Evolutionary conservation across 37 sponge, comb jelly and placozoan species (phyloP), one percentile per base, ranked within the genome.

Genomic region (Haliclona indistincta): DNA sequence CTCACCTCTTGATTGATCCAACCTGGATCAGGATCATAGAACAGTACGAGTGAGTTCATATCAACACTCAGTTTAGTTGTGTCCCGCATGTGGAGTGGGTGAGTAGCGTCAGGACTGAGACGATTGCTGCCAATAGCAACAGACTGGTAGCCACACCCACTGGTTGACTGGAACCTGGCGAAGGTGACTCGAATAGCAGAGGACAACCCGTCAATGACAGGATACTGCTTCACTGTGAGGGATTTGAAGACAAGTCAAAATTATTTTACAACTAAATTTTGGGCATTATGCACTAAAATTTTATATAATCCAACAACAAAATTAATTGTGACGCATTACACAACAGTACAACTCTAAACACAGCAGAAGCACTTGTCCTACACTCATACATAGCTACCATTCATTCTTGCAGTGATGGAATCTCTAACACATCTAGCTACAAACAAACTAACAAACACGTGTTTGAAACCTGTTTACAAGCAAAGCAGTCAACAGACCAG

Each of bases 1-100:
- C 32, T 11, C 22, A 91, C 92, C 79, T 93, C 94, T 70, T 93
- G 94, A n/a, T 60, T 66, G n/a, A 93, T 89, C 94, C 94, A 93
- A 4, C 39, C 94, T 11, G 68, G 74, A 54, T 93, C 43, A 2
- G 94, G 94, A 61, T 78, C 75, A 76, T 89, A 89, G 79, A 77
- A 80, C 53, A 60, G 66, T 13, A 74, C 90, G 15, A 93, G 73
- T 4, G 64, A 63, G 1, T 58, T 34, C 17, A 20, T 1, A 38
- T 62, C 34, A 28, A 85, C 86, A 56, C 89, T 65, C 4, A 87
- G 45, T 23, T 71, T 85, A n/a, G 28, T 58, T 4, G 86, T 75
- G 0, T 58, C 65, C 0, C 47, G 70, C 63, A 93, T 79, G 28
- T 85, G 52, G 20, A 80, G 53, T 20, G 94, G 94, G 52, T 85